Evolutionary conservation across 2,888 invertebrate species (phyloP), one percentile per base, ranked within the genome.

Genomic region (Trissolcus japonicus): DNA sequence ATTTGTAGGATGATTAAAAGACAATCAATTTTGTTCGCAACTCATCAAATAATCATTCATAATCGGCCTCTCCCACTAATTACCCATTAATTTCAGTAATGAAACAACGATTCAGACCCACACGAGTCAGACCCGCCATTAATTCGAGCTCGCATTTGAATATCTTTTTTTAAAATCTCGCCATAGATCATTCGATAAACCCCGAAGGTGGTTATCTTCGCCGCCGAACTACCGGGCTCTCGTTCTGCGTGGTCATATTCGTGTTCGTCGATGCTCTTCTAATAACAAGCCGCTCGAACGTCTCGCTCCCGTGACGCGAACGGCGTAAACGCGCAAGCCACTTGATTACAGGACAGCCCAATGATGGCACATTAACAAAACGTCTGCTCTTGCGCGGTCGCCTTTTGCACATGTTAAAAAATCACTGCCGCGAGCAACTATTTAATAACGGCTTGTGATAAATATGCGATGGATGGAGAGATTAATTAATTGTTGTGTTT

Each of bases 331-430:
- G 81, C 79, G 83, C 82, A 81, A 80, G 82, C 80, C 81, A 79
- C 81, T 82, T 82, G 84, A 85, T 85, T 85, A 84, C 83, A 84
- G 84, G 84, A 84, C 83, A 80, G 80, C 79, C 71, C 78, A 80
- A 83, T 83, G 83, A 84, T 82, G 82, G 83, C 82, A 84, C 82
- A 84, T 85, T 84, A 83, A 80, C 82, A 80, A 83, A 83, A 54
- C 75, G 57, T 50, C 67, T 67, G 74, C 59, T 57, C 43, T 29
- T 6, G 46, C 16, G 46, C 46, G 46, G 48, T 61, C 29, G 56
- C 9, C 35, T 11, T 35, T 35, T 35, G 35, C 11, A 11, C 35
- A 35, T 35, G 35, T 35, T 35, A 4, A 35, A 35, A 35, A 35
- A 11, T 35, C 35, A 35, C 11, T 11, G 35, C 35, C 35, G 35